These are phyloP conservation scores for Parnassius orleans DNA, from an alignment of 2,888 invertebrate genomes.

Conservation along the genomic window DNA sequence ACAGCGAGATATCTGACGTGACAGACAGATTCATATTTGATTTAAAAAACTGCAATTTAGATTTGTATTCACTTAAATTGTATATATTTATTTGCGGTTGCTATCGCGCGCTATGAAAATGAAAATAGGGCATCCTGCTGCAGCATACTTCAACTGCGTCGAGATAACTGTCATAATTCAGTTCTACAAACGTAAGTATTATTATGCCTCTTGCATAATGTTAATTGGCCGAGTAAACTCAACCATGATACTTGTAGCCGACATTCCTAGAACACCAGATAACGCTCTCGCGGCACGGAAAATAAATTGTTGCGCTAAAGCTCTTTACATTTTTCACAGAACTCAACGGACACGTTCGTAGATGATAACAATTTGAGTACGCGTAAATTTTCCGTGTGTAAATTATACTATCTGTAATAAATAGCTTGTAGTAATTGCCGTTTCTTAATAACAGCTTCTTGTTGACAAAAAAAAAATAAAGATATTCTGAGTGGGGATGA, in stretches of 20 bases:
- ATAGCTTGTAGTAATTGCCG: too few species aligned
- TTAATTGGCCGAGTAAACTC: conserved; percentile 21
- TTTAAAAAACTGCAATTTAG: too few species aligned
- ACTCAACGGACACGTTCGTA: conserved; percentile 13
- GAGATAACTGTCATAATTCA: background rate
- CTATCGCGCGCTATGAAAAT: too few species aligned
- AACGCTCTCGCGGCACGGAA: conserved; percentile 9
- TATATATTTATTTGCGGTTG: too few species aligned
- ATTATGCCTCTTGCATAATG: conserved; percentile 15
- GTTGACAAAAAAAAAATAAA: too few species aligned
- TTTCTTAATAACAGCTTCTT: too few species aligned
- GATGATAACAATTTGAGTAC: conserved; percentile 3
- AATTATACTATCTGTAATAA: too few species aligned
- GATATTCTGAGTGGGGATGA: too few species aligned
- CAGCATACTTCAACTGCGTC: background rate
- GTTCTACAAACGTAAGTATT: conserved; percentile 6
- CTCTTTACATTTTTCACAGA: conserved; percentile 17
- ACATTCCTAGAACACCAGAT: conserved; percentile 11
- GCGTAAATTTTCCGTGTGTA: too few species aligned
- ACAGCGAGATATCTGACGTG: too few species aligned
- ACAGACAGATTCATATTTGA: too few species aligned
- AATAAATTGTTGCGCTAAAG: conserved; percentile 9
- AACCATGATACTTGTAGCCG: conserved; percentile 7
- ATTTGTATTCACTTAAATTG: too few species aligned
- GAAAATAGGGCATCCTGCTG: background rate